Percentiles rank a stretch among this genome's conserved stretches.
These are phyloP conservation scores for Teleogryllus oceanicus DNA, from an alignment of 2,888 invertebrate genomes.

Conservation along the genomic window DNA sequence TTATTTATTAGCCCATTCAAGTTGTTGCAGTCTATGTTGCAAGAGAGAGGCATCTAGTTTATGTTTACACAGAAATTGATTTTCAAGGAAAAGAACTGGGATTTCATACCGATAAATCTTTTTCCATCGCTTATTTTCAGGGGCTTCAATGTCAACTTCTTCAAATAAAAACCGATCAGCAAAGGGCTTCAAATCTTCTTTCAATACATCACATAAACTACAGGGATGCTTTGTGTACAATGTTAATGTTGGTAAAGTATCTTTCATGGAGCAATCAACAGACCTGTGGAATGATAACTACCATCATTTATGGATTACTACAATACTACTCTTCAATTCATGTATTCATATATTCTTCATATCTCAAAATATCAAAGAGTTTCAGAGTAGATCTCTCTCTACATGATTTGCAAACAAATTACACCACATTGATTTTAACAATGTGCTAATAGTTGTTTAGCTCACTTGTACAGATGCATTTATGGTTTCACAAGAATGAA, in stretches of 20 bases:
- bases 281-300: neutral
- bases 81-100: conserved; percentile 82
- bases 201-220: conserved; percentile 74
- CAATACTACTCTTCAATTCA: too few relatives aligned
- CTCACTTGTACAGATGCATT: too few relatives aligned
- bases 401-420: too few relatives aligned
- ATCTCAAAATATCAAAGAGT: too few relatives aligned
- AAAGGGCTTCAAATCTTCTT: conserved; percentile 52
- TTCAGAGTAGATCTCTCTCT: too few relatives aligned
- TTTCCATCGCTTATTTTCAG: conserved; percentile 69
- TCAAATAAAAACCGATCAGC: conserved; percentile 61
- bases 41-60: conserved; percentile 52
- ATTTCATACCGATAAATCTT: conserved; percentile 78
- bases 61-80: conserved; percentile 76
- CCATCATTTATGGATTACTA: too few relatives aligned
- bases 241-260: conserved; percentile 60
- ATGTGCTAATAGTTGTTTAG: too few relatives aligned
- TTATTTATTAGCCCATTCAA: neutral
- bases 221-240: conserved; percentile 81
- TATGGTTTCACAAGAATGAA: too few relatives aligned
- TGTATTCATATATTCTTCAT: too few relatives aligned
- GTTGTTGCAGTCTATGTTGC: conserved; percentile 12
- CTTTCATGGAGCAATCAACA: neutral
- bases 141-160: conserved; percentile 71
- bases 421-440: too few relatives aligned